Evolutionary conservation across 2,888 invertebrate genomes (phyloP).

Genomic region (Beris chalybata): DNA sequence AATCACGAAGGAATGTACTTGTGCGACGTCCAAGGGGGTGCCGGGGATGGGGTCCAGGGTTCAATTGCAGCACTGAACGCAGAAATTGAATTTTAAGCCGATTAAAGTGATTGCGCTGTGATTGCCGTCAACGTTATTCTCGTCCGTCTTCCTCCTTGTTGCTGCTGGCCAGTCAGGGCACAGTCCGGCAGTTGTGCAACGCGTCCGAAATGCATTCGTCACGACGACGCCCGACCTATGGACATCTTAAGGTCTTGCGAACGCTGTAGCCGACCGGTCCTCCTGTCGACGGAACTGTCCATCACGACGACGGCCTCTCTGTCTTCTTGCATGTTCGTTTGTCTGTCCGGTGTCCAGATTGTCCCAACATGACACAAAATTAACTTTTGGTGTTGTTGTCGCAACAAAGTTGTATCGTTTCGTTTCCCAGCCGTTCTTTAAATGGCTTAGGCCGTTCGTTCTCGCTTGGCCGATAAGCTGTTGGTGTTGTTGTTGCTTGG

Average conservation of each 20-base stretch:
- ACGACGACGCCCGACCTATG: not conserved
- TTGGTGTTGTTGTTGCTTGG: too few relatives aligned
- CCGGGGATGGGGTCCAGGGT: not conserved
- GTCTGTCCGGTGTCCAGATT: constrained; percentile 7
- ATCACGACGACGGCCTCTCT: not conserved
- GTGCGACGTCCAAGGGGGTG: constrained; percentile 2
- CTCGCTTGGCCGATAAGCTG: too few relatives aligned
- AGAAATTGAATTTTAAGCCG: constrained; percentile 27
- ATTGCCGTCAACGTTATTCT: constrained; percentile 24
- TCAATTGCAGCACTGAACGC: not conserved
- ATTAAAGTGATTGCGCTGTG: constrained; percentile 28
- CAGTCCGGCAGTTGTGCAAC: not conserved
- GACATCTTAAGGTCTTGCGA: not conserved
- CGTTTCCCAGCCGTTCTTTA: too few relatives aligned
- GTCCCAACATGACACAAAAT: constrained; percentile 6
- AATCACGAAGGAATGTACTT: constrained; percentile 14
- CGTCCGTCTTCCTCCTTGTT: constrained; percentile 5
- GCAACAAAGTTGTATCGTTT: not conserved
- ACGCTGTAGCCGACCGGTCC: not conserved
- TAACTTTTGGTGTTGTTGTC: constrained; percentile 12
- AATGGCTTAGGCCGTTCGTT: too few relatives aligned
- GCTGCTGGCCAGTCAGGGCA: not conserved
- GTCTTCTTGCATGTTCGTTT: constrained; percentile 16
- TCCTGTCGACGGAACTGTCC: not conserved
- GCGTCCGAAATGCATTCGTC: not conserved